phyloP scores from a whole-genome alignment of 2,797 vertebrate genomes.

The Microcaecilia unicolor region DNA sequence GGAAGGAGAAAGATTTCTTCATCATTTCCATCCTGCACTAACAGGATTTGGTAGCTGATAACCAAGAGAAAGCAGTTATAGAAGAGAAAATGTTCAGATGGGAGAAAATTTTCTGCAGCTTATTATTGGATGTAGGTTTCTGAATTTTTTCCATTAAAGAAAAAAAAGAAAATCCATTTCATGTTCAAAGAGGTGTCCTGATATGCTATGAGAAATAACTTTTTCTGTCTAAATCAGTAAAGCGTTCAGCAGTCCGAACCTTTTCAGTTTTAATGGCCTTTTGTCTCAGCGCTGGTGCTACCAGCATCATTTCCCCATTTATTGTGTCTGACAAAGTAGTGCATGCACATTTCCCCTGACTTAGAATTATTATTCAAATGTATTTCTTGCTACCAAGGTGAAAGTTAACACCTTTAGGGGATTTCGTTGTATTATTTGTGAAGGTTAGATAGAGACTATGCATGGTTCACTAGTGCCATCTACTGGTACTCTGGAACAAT shows the following conservation, averaged over 20 bases:
- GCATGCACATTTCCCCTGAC: constrained; percentile 19
- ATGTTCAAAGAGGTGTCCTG: no score
- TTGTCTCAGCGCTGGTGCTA: constrained; percentile 12
- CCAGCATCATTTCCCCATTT: constrained; percentile 20
- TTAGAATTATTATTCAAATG: constrained; percentile 26
- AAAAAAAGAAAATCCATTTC: no score
- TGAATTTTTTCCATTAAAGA: neutral
- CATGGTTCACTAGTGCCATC: constrained; percentile 56
- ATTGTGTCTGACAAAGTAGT: constrained; percentile 15
- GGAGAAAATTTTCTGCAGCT: neutral
- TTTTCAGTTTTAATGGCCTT: no score
- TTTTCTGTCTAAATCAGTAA: constrained; percentile 18
- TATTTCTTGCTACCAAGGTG: constrained; percentile 16
- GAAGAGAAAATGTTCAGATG: constrained; percentile 1
- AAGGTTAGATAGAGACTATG: neutral
- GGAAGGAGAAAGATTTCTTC: constrained; percentile 9
- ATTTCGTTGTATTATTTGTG: neutral
- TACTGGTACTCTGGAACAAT: constrained; percentile 34
- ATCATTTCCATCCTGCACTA: constrained; percentile 11
- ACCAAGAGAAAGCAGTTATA: constrained; percentile 6
- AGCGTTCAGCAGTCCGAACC: no score
- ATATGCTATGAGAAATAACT: neutral
- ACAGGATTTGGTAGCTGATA: constrained; percentile 12
- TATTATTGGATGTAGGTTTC: constrained; percentile 2
- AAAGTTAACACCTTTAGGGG: neutral